Evolutionary conservation across 1,140 invertebrate genomes (phyloP).

Genomic region (Drosophila tani): DNA sequence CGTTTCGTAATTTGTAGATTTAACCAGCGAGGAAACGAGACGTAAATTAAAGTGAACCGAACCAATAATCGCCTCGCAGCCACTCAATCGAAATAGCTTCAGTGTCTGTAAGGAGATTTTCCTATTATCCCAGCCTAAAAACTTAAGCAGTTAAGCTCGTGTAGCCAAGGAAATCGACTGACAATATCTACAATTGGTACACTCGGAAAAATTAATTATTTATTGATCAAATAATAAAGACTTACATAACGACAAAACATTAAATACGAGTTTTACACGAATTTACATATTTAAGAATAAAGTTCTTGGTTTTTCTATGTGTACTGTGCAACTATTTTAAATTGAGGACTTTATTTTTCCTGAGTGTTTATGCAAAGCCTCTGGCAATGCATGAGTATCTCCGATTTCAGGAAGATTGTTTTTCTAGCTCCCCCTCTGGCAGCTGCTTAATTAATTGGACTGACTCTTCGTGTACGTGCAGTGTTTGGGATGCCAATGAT

Average conservation of each 20-base stretch:
- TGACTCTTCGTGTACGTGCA: slow-evolving; percentile 50
- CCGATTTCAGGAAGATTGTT: slow-evolving; percentile 15
- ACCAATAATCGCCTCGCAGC: background rate
- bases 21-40: background rate
- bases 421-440: slow-evolving; percentile 14
- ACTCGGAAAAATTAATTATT: background rate
- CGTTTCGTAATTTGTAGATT: slow-evolving; percentile 21
- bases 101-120: slow-evolving; percentile 23
- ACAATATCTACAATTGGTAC: slow-evolving; percentile 9
- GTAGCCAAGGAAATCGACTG: background rate
- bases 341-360: background rate
- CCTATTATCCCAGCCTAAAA: slow-evolving; percentile 24
- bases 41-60: slow-evolving; percentile 17
- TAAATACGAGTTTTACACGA: no score
- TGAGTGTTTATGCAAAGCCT: slow-evolving; percentile 3
- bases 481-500: slow-evolving; percentile 40
- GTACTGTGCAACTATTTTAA: no score
- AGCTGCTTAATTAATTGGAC: slow-evolving; percentile 72
- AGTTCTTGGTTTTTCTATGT: no score
- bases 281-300: no score
- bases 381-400: slow-evolving; percentile 9
- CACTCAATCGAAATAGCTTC: slow-evolving; percentile 3
- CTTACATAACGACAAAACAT: no score
- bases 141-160: slow-evolving; percentile 7
- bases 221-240: no score